Base-by-base conservation (phyloP, 2,888 invertebrate species). In the Dasypogon diadema region DNA sequence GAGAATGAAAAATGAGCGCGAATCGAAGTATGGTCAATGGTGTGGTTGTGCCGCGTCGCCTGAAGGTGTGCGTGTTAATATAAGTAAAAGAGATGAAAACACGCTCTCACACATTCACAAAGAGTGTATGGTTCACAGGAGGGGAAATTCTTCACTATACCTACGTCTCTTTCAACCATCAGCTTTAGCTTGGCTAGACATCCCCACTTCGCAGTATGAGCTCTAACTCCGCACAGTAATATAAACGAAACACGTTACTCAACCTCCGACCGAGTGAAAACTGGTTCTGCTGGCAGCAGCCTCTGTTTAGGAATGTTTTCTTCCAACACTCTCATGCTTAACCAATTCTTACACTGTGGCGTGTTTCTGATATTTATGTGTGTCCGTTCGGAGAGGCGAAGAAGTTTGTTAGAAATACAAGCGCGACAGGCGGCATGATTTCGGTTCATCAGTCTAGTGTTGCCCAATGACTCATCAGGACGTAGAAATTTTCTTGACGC, bases 391-490 rank as follows among this genome's bases (percentile, higher is more conserved):
- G 54, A 42, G 56, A 21, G n/a, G 54, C 8, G 18, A 54, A 18
- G 54, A 14, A 54, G 30, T 34, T 54, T 30, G 60, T 26, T 18
- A 68, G 72, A 75, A 75, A 55, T 48, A 70, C 68, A 77, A 77
- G 54, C 75, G 56, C 56, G 73, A 55, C 34, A 74, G 70, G 68
- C 77, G 58, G 74, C 76, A 65, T 76, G 77, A 73, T 76, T 70
- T 73, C 74, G 55, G 34, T 42, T 54, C 37, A 51, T 77, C 75
- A 78, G 78, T 78, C 74, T 77, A 77, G 78, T 78, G 76, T 77
- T 78, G 75, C 74, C 76, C 73, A 72, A 78, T 78, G 78, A 76
- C 46, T 75, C 56, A 77, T 78, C 76, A 74, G 75, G 75, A 78
- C 77, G 77, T 78, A 51, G 58, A 26, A 65, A 22, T 24, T 54